A percentile compares a stretch with the other conserved stretches of the same genome.
Conservation (phyloP, 2,113 vertebrate species). For the Thryonomys swinderianus region DNA sequence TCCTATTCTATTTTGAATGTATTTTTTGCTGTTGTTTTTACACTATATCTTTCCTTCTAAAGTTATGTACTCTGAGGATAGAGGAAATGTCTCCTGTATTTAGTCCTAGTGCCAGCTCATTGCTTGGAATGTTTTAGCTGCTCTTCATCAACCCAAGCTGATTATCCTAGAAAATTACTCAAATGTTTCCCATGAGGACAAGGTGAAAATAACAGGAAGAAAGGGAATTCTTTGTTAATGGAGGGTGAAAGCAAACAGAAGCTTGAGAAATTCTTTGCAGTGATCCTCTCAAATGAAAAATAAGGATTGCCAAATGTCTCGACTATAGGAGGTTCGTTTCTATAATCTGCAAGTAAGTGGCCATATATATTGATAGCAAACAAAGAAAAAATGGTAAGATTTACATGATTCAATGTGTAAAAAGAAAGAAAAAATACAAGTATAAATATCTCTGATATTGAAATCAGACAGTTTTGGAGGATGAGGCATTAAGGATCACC, state of each 20-base stretch:
- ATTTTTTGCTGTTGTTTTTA: neutral
- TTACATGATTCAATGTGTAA: conserved; percentile 2
- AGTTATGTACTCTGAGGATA: neutral
- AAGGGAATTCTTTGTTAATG: neutral
- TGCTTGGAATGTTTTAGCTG: neutral
- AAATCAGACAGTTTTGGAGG: neutral
- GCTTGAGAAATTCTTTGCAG: neutral
- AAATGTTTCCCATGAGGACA: neutral
- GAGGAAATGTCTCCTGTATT: neutral
- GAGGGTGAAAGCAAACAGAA: neutral
- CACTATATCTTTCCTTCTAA: neutral
- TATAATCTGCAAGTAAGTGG: neutral
- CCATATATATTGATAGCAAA: neutral
- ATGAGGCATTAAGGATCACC: too few species aligned
- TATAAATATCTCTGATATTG: conserved; percentile 58
- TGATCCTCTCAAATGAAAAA: neutral
- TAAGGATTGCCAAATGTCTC: neutral
- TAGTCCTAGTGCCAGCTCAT: neutral
- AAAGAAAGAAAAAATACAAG: neutral
- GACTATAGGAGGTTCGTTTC: neutral
- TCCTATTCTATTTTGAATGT: neutral
- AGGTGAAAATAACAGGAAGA: neutral
- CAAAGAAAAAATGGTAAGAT: conserved; percentile 39
- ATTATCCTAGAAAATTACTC: neutral
- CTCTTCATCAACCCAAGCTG: neutral